These are phyloP conservation scores for Xenopus borealis DNA, from an alignment of 2,113 vertebrate species.

Conservation along the genomic window DNA sequence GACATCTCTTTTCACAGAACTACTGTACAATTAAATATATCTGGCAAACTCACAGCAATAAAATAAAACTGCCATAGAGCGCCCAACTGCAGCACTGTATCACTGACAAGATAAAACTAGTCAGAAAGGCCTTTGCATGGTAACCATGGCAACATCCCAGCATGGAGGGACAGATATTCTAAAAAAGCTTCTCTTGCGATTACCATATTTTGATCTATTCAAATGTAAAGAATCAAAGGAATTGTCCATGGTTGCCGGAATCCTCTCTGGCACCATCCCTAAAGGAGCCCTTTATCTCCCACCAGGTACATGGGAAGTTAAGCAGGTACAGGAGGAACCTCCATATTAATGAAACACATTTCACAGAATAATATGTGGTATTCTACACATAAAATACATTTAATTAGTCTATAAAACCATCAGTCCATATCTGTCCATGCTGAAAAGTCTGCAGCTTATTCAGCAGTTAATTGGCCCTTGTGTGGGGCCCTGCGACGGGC, in stretches of 20 bases:
- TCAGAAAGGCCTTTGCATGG: conserved; percentile 27
- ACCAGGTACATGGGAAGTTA: conserved; percentile 24
- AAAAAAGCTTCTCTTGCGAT: conserved; percentile 34
- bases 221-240: conserved; percentile 33
- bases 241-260: background rate
- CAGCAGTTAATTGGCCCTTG: no score
- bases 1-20: no score
- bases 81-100: conserved; percentile 11
- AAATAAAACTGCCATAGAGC: background rate
- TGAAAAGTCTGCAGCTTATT: no score
- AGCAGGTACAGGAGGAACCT: no score
- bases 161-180: conserved; percentile 36
- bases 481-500: no score
- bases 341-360: no score
- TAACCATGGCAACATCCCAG: conserved; percentile 40
- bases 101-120: conserved; percentile 28
- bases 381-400: no score
- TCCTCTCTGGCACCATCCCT: conserved; percentile 26
- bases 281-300: conserved; percentile 33
- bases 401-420: no score
- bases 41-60: background rate
- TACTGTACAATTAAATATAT: background rate
- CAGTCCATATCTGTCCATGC: no score
- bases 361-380: no score
- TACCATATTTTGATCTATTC: conserved; percentile 42